Conservation (phyloP, 2,888 invertebrate species). For the Sericinus montela region DNA sequence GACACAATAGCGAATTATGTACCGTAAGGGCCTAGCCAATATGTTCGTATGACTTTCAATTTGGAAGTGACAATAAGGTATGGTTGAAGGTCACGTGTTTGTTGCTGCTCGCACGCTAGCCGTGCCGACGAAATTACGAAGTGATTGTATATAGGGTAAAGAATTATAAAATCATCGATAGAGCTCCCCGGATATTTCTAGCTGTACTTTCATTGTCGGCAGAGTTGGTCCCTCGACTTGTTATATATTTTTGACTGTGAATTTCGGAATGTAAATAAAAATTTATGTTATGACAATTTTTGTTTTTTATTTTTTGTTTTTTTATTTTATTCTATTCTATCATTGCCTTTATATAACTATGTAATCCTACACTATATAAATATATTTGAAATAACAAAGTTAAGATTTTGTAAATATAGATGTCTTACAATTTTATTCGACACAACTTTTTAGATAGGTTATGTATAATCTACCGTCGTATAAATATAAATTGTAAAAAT, state of each 20-base stretch:
- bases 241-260: constrained; percentile 64
- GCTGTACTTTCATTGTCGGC: constrained; percentile 50
- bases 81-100: background rate
- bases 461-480: constrained; percentile 7
- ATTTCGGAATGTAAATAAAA: constrained; percentile 77
- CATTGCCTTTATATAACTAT: constrained; percentile 1
- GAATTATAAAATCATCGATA: constrained; percentile 38
- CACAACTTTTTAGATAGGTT: background rate
- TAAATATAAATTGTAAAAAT: constrained; percentile 12
- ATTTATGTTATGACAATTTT: constrained; percentile 71
- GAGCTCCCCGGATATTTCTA: constrained; percentile 35
- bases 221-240: constrained; percentile 52
- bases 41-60: background rate
- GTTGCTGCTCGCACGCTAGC: background rate
- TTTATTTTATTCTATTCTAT: constrained; percentile 6
- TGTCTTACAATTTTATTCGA: constrained; percentile 2
- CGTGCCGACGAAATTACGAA: constrained; percentile 14
- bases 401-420: no score
- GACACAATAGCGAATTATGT: constrained; percentile 42
- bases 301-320: constrained; percentile 30
- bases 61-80: constrained; percentile 34
- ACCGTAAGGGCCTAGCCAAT: constrained; percentile 46
- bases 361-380: constrained; percentile 3
- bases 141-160: constrained; percentile 41
- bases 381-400: constrained; percentile 10